Percentiles rank a stretch among this genome's conserved stretches.
Evolutionary conservation across 2,888 invertebrate genomes (phyloP).

Genomic region (Dicranocentrus wangi): DNA sequence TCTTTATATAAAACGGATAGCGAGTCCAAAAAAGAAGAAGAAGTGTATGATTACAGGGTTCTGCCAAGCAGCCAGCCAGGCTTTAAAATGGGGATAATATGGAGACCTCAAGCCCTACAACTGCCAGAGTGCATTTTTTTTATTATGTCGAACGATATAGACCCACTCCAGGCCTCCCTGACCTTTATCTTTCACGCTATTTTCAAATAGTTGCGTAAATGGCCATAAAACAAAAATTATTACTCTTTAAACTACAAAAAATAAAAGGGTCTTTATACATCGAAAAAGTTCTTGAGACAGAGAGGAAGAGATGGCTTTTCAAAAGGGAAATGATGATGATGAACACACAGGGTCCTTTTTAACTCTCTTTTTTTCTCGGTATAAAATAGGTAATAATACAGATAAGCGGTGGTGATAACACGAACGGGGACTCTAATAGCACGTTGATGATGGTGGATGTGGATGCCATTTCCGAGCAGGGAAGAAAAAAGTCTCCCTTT

Average conservation of each 20-base stretch:
- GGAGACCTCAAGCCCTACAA: no score
- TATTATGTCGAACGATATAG: no score
- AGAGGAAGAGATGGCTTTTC: not conserved
- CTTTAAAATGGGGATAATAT: no score
- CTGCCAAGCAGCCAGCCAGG: no score
- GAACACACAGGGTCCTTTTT: not conserved
- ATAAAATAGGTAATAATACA: slow-evolving; percentile 4
- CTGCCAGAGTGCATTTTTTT: no score
- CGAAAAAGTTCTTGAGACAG: not conserved
- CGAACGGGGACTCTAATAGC: slow-evolving; percentile 5
- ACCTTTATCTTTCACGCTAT: slow-evolving; percentile 43
- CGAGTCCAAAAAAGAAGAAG: not conserved
- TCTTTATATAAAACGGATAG: no score
- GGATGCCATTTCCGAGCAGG: no score
- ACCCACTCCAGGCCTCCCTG: slow-evolving; percentile 38
- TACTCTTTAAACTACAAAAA: slow-evolving; percentile 18
- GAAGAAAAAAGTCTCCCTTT: no score
- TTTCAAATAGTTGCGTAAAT: slow-evolving; percentile 50
- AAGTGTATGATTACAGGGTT: slow-evolving; percentile 28
- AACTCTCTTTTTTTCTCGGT: no score
- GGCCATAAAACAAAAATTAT: slow-evolving; percentile 33
- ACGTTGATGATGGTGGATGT: slow-evolving; percentile 3
- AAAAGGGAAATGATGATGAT: no score
- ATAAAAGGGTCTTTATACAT: slow-evolving; percentile 22
- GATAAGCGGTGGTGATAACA: slow-evolving; percentile 33